A percentile compares a stretch with the other conserved stretches of the same genome.
Conservation (phyloP, 2,888 invertebrate genomes). For the Lamellibrachia satsuma region DNA sequence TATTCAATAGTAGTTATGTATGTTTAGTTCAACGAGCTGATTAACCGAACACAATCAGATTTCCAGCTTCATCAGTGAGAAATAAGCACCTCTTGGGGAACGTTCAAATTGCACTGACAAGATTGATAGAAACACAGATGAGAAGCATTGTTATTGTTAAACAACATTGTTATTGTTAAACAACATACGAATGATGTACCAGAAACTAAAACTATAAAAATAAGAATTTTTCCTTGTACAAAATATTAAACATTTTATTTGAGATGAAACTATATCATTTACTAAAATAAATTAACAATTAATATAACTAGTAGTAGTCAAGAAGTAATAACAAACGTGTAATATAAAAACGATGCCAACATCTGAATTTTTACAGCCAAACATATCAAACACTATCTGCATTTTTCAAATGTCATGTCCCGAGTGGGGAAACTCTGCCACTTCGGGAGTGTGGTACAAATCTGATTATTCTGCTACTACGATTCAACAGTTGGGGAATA, state of each 20-base stretch:
- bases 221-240: neutral
- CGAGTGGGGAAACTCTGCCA: neutral
- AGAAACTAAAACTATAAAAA: too few species aligned
- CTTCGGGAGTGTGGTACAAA: neutral
- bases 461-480: neutral
- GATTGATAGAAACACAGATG: too few species aligned
- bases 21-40: neutral
- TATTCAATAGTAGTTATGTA: too few species aligned
- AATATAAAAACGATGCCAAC: neutral
- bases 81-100: too few species aligned
- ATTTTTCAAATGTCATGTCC: neutral
- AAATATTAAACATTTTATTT: neutral
- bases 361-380: neutral
- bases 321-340: neutral
- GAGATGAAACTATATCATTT: neutral
- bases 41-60: too few species aligned
- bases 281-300: neutral
- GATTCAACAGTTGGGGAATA: neutral
- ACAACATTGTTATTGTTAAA: too few species aligned
- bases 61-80: too few species aligned
- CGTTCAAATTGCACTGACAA: too few species aligned
- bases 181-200: too few species aligned
- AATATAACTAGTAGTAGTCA: neutral
- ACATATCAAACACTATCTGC: neutral
- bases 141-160: too few species aligned